Base-by-base conservation (phyloP, 2,797 vertebrate species). In the Phyllotis vaccarum region DNA sequence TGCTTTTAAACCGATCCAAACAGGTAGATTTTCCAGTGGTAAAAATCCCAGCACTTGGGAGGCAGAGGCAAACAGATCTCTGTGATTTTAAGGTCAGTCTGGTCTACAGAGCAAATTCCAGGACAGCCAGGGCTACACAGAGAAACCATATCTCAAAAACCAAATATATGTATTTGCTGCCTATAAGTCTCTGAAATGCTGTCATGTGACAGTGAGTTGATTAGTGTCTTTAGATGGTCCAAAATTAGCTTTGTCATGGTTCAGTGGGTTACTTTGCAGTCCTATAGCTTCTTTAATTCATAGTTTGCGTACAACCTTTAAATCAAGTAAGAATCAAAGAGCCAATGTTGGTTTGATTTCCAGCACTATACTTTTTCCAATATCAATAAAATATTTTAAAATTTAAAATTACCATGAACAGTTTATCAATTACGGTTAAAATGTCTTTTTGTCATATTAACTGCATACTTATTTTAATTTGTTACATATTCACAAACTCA, bases 361-460 rank as follows among this genome's bases (percentile, higher is more conserved):
- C 31, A 90, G 58, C 24, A 29, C 40, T 27, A 34, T 5, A 16
- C 7, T 10, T 72, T 56, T 79, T 91, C 64, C 24, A 72, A 49
- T 40, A 56, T 88, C 54, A 88, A 88, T 86, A 95, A 27, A 90
- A 91, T 52, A 31, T 86, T 92, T 40, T 62, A 58, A 91, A 43
- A 3, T 68, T 83, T 27, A 29, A 78, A 78, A 74, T 22, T 2
- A 64, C 54, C 31, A 56, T 11, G 76, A 78, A 68, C 87, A 19
- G 40, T 95, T 95, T 16, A 85, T 46, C 13, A 4, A 12, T 19
- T 82, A 89, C 49, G n/a, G 49, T 64, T 68, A 52, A 81, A 62
- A 62, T 64, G 56, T 74, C 72, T 86, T 94, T 76, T 89, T 40
- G 66, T 68, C 49, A 64, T 52, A 86, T 56, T 60, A 76, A 76